Evolutionary conservation across 2,797 vertebrate species (phyloP).

Genomic region (Thamnophis elegans): DNA sequence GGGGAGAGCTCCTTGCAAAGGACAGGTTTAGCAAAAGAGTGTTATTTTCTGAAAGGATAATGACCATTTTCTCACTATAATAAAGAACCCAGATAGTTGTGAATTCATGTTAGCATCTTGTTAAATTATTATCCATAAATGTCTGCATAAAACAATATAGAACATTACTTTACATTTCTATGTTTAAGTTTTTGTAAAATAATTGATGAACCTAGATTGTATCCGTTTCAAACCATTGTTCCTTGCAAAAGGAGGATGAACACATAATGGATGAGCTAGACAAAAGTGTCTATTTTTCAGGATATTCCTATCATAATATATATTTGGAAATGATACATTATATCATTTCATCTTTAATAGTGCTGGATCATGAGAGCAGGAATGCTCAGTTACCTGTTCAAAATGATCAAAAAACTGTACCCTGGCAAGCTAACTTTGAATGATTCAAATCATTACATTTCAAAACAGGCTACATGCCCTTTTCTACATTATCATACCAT

Average conservation of each 20-base stretch:
- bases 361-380: neutral
- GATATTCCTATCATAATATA: neutral
- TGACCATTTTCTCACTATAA: neutral
- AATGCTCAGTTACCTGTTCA: neutral
- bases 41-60: conserved; percentile 27
- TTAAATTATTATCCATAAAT: conserved; percentile 7
- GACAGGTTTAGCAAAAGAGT: neutral
- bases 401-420: neutral
- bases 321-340: neutral
- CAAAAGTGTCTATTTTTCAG: neutral
- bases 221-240: neutral
- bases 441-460: neutral
- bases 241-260: neutral
- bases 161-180: conserved; percentile 11
- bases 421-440: neutral
- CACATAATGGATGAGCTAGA: neutral
- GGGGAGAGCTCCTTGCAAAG: neutral
- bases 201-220: neutral
- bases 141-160: neutral
- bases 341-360: neutral
- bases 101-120: conserved; percentile 11
- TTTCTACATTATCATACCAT: neutral
- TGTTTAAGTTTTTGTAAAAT: neutral
- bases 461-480: neutral
- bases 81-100: neutral